Evolutionary conservation across 2,113 vertebrate genomes (phyloP).

Genomic region (Xyliphius kryptos): DNA sequence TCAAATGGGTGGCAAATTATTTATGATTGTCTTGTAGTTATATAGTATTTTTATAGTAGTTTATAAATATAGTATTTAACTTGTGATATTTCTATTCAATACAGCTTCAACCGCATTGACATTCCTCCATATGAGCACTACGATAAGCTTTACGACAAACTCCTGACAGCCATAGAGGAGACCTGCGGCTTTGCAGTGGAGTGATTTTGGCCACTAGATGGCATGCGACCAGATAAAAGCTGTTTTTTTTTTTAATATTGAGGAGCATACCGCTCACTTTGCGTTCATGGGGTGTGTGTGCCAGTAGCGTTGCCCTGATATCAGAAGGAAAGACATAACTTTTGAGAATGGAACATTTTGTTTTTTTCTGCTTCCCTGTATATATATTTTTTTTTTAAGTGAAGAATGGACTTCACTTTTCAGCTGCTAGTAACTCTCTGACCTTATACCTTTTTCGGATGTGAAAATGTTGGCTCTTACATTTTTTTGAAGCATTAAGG

Average conservation of each 20-base stretch:
- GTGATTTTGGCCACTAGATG: constrained; percentile 51
- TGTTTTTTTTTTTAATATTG: too few species aligned
- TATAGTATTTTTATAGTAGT: too few species aligned
- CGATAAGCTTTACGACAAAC: constrained; percentile 96
- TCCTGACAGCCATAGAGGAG: constrained; percentile 98
- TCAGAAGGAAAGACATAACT: constrained; percentile 12
- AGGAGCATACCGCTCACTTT: too few species aligned
- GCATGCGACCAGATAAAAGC: too few species aligned
- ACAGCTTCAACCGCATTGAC: constrained; percentile 97
- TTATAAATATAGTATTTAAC: too few species aligned
- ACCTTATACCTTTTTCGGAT: constrained; percentile 59
- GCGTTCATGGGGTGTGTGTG: constrained; percentile 4
- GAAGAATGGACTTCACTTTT: constrained; percentile 43
- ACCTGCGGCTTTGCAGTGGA: constrained; percentile 98
- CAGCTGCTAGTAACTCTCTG: constrained; percentile 67
- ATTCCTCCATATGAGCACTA: constrained; percentile 96
- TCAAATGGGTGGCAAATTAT: too few species aligned
- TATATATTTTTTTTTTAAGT: constrained; percentile 49
- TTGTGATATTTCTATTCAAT: constrained; percentile 1
- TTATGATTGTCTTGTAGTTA: too few species aligned
- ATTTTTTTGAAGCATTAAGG: constrained; percentile 54
- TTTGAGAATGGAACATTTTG: constrained; percentile 16
- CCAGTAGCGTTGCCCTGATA: constrained; percentile 9
- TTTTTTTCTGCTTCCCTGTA: constrained; percentile 34
- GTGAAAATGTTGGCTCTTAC: constrained; percentile 48